These are phyloP conservation scores for Magallana angulata DNA, from an alignment of 1,140 invertebrate species.

Conservation along the genomic window DNA sequence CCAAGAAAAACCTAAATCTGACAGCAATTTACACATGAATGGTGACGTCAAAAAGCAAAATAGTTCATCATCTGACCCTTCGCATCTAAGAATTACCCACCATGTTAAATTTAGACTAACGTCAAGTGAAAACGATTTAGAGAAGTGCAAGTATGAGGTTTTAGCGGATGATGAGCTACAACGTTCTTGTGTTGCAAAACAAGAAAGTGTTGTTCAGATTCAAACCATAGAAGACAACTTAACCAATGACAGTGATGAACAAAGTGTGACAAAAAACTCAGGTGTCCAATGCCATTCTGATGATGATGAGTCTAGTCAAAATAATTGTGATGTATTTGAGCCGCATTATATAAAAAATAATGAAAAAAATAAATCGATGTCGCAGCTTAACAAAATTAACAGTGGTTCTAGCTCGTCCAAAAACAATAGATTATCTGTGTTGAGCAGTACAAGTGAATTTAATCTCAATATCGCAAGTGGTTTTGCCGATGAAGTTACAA, in stretches of 20 bases:
- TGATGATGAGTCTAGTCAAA: no score
- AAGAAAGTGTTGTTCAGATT: no score
- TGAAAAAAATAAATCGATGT: background rate
- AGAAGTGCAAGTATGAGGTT: background rate
- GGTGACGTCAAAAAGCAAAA: background rate
- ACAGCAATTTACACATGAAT: no score
- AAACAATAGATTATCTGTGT: background rate
- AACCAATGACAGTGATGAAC: no score
- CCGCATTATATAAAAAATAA: background rate
- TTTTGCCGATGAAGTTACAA: conserved; percentile 3
- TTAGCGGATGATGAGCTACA: background rate
- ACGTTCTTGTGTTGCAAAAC: no score
- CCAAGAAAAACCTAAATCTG: no score
- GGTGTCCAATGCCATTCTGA: no score
- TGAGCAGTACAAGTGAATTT: background rate
- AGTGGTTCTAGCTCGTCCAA: background rate
- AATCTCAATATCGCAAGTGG: background rate
- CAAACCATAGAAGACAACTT: no score
- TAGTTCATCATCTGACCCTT: background rate
- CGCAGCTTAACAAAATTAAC: background rate
- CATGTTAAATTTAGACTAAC: background rate
- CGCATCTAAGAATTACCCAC: background rate
- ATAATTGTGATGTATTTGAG: no score
- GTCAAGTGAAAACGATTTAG: background rate
- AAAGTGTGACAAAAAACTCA: no score